phyloP scores from a whole-genome alignment of 1,140 invertebrate genomes.

The Drosophila elegans region DNA sequence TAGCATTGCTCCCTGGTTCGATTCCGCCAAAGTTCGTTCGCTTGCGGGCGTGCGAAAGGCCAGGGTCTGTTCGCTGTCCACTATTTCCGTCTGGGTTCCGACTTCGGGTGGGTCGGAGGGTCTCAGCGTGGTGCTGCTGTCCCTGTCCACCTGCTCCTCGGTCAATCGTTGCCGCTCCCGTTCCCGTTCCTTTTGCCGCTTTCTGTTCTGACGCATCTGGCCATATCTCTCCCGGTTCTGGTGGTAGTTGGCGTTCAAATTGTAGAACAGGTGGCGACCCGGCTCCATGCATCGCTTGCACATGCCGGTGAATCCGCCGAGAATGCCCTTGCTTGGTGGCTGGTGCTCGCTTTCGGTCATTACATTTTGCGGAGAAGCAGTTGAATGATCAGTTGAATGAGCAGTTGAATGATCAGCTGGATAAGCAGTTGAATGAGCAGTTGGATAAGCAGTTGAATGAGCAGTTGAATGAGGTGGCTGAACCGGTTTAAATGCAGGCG shows the following conservation, averaged over 20 bases:
- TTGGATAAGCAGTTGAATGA: background rate
- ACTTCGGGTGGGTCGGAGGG: background rate
- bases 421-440: background rate
- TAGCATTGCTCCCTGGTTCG: no score
- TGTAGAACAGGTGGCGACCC: conserved; percentile 58
- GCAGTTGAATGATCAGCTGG: no score
- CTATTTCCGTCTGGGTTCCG: background rate
- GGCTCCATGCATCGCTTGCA: conserved; percentile 32
- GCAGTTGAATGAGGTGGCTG: background rate
- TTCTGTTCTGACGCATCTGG: background rate
- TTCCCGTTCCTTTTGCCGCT: background rate
- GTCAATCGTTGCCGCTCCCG: no score
- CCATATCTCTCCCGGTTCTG: background rate
- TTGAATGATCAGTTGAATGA: background rate
- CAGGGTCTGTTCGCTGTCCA: background rate
- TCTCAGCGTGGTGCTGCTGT: conserved; percentile 26
- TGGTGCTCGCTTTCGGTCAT: background rate
- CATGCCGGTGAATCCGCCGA: conserved; percentile 15
- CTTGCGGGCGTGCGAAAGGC: background rate
- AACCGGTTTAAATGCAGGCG: no score
- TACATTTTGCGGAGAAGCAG: background rate
- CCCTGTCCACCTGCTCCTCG: background rate
- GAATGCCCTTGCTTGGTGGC: background rate
- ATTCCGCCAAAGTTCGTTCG: conserved; percentile 12
- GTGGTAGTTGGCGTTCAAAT: conserved; percentile 11